Evolutionary conservation across 2,888 invertebrate genomes (phyloP), one percentile per base, ranked within the genome.

Genomic region (Dendrolimus houi): DNA sequence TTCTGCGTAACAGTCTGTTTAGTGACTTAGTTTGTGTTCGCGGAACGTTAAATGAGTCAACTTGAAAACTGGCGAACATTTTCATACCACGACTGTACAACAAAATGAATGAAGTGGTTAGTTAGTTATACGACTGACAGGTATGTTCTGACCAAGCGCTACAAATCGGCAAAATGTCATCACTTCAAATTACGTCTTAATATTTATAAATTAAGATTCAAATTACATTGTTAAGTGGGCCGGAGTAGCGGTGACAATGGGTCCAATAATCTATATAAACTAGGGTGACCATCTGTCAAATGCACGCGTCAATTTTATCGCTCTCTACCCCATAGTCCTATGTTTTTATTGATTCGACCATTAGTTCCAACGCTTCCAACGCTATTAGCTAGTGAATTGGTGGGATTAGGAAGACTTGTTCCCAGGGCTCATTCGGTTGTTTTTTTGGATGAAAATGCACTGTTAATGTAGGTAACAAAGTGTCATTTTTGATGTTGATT

Each of bases 241-340:
- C 58, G 53, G 56, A 55, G 54, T 55, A 56, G 58, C 60, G 59
- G 58, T 59, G 66, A 59, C 57, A 58, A 64, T 63, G 64, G 66
- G 68, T 65, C 68, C 73, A 72, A 78, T 78, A 73, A 75, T 72
- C 70, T 73, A 70, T 69, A 70, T 70, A 74, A 75, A 72, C 72
- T 62, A 66, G 67, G 65, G 71, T 62, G 71, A 65, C 68, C 70
- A 64, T 62, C 68, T 73, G 83, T 82, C 83, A 80, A 65, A 65
- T 67, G 75, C 87, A 87, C 83, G 84, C 83, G 85, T 75, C 82
- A 78, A 66, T 77, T 80, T 78, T 80, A 81, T 82, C 81, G 74
- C 71, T 67, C 66, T 69, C 67, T 69, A 64, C 68, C 70, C 66
- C 79, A 72, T 67, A 64, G 63, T 63, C 69, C 75, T 73, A 74